Percentiles rank a stretch among this genome's conserved stretches.
phyloP scores from a whole-genome alignment of 2,888 invertebrate genomes.

The Clusia tigrina region DNA sequence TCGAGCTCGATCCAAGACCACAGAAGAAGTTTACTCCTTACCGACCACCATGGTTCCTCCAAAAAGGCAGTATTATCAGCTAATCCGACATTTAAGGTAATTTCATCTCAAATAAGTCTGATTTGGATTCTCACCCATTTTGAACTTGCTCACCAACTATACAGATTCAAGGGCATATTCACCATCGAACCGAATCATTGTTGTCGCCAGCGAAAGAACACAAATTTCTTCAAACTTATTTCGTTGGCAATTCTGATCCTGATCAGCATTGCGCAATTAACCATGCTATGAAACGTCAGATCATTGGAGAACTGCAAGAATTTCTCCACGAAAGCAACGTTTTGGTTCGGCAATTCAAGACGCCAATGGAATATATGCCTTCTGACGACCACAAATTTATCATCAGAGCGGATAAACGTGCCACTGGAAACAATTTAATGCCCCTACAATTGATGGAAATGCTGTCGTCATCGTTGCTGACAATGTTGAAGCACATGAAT shows the following conservation, averaged over 20 bases:
- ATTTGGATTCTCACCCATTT: constrained; percentile 9
- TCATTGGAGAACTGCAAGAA: constrained; percentile 40
- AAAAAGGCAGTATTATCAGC: no score
- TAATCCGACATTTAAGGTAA: no score
- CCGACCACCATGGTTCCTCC: no score
- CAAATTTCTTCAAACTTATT: constrained; percentile 13
- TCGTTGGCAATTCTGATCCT: neutral
- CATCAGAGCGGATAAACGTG: constrained; percentile 5
- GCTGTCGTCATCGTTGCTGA: no score
- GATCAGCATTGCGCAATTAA: constrained; percentile 16
- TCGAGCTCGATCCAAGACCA: no score
- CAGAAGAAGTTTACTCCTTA: no score
- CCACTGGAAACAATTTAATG: no score
- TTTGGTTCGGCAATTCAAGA: constrained; percentile 40
- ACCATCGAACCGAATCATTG: constrained; percentile 8
- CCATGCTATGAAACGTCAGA: constrained; percentile 28
- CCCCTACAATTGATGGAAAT: no score
- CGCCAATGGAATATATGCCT: constrained; percentile 37
- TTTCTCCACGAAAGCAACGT: constrained; percentile 42
- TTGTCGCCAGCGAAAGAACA: constrained; percentile 6
- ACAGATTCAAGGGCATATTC: constrained; percentile 12
- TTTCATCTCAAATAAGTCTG: no score
- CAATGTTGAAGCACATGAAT: no score
- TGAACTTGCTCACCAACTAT: constrained; percentile 15
- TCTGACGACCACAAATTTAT: constrained; percentile 50